Conservation (phyloP, 2,888 invertebrate species). For the Eupsilia transversa region DNA sequence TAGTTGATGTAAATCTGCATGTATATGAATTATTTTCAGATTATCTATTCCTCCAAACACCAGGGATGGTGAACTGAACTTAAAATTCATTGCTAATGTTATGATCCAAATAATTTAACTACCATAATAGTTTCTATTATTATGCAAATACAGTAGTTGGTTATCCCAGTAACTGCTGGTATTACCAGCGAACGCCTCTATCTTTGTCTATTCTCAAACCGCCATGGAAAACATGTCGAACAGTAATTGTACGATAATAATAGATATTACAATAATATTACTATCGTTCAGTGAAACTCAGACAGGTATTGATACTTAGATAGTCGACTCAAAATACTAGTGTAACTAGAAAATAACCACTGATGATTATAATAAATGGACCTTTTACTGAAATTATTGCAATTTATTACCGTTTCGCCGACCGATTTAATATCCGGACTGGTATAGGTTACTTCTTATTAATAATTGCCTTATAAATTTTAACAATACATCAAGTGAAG, state of each 20-base stretch:
- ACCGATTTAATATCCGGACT: constrained; percentile 68
- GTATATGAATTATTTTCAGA: neutral
- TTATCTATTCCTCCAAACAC: neutral
- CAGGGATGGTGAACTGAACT: neutral
- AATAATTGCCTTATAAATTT: constrained; percentile 77
- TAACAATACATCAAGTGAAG: constrained; percentile 72
- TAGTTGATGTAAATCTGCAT: neutral
- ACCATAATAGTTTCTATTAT: constrained; percentile 26
- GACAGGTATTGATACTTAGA: constrained; percentile 61
- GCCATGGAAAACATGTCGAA: constrained; percentile 43
- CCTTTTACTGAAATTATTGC: constrained; percentile 69
- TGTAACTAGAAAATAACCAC: constrained; percentile 56
- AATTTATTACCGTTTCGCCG: constrained; percentile 64
- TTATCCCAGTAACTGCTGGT: constrained; percentile 23
- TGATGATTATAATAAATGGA: constrained; percentile 66
- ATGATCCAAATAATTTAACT: constrained; percentile 25
- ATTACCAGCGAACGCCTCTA: constrained; percentile 35
- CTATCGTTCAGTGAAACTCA: constrained; percentile 58
- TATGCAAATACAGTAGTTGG: constrained; percentile 26
- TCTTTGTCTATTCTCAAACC: constrained; percentile 32
- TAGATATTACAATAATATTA: constrained; percentile 61
- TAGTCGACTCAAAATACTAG: constrained; percentile 50
- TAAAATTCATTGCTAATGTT: constrained; percentile 21
- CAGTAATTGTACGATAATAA: constrained; percentile 59
- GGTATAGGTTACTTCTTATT: constrained; percentile 69